Evolutionary conservation across 1,140 invertebrate genomes (phyloP).

Genomic region (Aleiodes sp.): DNA sequence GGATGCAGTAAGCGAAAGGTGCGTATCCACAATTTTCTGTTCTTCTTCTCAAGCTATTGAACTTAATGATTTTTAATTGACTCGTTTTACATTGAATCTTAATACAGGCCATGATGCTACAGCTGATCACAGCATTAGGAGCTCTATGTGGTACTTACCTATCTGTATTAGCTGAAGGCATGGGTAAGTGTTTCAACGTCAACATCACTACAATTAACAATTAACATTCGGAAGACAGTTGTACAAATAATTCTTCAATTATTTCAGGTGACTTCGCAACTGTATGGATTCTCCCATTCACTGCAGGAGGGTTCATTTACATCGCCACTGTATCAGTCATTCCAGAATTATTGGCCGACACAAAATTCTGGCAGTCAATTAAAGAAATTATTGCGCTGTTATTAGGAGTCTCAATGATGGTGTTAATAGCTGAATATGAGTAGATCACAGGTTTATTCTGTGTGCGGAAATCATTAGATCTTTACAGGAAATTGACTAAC

Average conservation of each 20-base stretch:
- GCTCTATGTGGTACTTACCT: conserved; percentile 90
- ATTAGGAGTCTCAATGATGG: conserved; percentile 91
- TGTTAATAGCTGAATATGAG: conserved; percentile 88
- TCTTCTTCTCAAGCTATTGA: conserved; percentile 9
- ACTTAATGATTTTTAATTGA: conserved; percentile 14
- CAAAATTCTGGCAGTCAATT: conserved; percentile 84
- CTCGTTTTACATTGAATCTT: conserved; percentile 21
- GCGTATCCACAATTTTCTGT: conserved; percentile 32
- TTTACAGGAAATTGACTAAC: background rate
- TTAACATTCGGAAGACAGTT: too few relatives aligned
- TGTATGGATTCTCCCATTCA: conserved; percentile 92
- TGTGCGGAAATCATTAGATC: background rate
- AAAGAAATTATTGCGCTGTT: conserved; percentile 87
- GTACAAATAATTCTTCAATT: too few relatives aligned
- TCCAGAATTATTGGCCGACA: conserved; percentile 89
- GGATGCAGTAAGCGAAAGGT: conserved; percentile 89
- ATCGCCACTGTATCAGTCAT: conserved; percentile 97
- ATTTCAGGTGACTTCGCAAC: conserved; percentile 77
- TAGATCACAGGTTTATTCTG: conserved; percentile 61
- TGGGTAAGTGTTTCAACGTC: too few relatives aligned
- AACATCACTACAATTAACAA: too few relatives aligned
- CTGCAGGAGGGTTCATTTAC: conserved; percentile 98
- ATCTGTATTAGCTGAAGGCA: conserved; percentile 83
- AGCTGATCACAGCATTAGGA: conserved; percentile 92
- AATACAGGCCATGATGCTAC: conserved; percentile 86